Evolutionary conservation across 2,113 vertebrate genomes (phyloP), one percentile per base, ranked within the genome.

Genomic region (Bambusicola thoracicus): DNA sequence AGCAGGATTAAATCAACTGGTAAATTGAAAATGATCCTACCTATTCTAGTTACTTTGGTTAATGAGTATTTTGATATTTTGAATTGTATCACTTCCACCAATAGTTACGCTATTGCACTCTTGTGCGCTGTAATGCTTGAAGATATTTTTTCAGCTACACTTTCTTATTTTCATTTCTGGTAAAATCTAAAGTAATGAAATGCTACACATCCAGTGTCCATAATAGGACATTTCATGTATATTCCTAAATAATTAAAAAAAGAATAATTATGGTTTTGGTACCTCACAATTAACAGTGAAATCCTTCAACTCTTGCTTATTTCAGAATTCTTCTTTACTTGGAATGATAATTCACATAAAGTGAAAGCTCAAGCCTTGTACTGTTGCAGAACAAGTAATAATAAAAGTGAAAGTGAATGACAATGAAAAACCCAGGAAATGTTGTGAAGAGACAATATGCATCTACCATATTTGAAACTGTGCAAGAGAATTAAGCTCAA

Each of bases 331-430:
- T 9, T 81, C 17, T 63, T 49, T 8, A 41, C 2, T 65, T 65
- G 69, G 13, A 74, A 69, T 38, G 8, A 18, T 70, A 88, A 79
- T 41, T 11, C 1, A 21, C 32, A 65, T 27, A 10, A 66, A 69
- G 8, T 69, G 24, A 55, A 85, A 85, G 5, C 12, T 91, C 30
- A 34, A 12, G 59, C 25, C 12, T 77, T 84, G 46, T 13, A 69
- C 11, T 0, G 0, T 36, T 51, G 3, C 25, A 30, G 32, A 81
- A 25, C 3, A 51, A 12, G 67, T 41, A 59, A 30, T 32, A 41
- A 32, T 11, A 46, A 46, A 80, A 80, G 68, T 48, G 21, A 83
- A 17, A 10, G 24, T 2, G 2, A 46, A 61, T 8, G 4, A 2
- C 9, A 43, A 56, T 7, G 78, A 74, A 90, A 51, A 40, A 17